Conservation (phyloP, 2,888 invertebrate species). For the Branchipolynoe longqiensis region DNA sequence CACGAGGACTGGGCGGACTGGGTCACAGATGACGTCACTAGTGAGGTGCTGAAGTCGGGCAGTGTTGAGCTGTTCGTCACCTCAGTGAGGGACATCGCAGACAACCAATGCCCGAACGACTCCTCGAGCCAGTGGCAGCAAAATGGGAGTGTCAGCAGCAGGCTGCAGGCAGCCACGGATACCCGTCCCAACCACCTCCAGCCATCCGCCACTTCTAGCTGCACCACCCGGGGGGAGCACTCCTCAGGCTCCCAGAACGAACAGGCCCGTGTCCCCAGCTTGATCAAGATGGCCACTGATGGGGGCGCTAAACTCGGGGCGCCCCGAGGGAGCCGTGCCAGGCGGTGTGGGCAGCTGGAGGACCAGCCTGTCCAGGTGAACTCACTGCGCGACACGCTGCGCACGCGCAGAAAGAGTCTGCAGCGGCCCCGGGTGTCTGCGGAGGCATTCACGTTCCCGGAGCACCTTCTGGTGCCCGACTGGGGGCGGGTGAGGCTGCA, state of each 20-base stretch:
- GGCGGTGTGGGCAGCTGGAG: background rate
- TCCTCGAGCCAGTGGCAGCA: background rate
- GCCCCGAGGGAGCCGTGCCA: background rate
- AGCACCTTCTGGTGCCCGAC: constrained; percentile 12
- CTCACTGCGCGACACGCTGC: constrained; percentile 33
- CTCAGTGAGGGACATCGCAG: background rate
- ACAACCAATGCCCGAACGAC: background rate
- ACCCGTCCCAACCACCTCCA: background rate
- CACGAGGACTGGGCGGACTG: constrained; percentile 12
- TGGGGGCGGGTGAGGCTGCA: background rate
- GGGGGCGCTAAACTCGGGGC: background rate
- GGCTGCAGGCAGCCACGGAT: background rate
- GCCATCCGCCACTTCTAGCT: background rate
- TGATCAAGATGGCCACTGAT: background rate
- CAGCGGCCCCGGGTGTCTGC: constrained; percentile 1
- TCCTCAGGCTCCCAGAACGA: constrained; percentile 12
- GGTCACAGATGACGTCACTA: constrained; percentile 42
- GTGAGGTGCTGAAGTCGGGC: background rate
- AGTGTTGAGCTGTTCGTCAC: background rate
- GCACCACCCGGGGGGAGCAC: background rate
- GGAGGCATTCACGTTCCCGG: background rate
- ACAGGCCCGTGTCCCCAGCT: background rate
- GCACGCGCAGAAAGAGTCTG: background rate
- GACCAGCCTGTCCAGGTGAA: background rate
- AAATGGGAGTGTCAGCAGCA: background rate